Evolutionary conservation across 2,888 invertebrate genomes (phyloP).

Genomic region (Agonopterix alstromeriana): DNA sequence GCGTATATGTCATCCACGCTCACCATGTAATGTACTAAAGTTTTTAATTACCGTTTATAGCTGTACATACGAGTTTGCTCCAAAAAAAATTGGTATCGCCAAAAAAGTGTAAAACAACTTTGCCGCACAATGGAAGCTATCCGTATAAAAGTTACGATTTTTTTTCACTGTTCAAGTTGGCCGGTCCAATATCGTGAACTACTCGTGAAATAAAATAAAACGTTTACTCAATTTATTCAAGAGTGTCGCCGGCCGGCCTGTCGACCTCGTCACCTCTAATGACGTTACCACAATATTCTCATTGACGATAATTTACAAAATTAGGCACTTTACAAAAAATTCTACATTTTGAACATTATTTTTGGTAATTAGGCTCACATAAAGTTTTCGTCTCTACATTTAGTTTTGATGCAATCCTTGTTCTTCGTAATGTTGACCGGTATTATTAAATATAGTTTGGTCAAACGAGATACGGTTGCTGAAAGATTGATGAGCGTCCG

Average conservation of each 20-base stretch:
- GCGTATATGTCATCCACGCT: slow-evolving; percentile 45
- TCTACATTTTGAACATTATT: too few species aligned
- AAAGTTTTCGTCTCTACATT: too few species aligned
- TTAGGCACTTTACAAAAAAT: slow-evolving; percentile 5
- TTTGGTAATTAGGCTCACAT: too few species aligned
- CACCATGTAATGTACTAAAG: slow-evolving; percentile 24
- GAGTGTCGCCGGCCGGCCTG: neutral
- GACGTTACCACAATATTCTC: slow-evolving; percentile 20
- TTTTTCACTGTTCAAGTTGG: neutral
- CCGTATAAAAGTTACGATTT: too few species aligned
- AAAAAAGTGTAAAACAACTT: too few species aligned
- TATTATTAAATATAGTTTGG: too few species aligned
- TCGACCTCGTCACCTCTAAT: slow-evolving; percentile 4
- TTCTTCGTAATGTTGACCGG: too few species aligned
- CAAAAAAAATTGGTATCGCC: too few species aligned
- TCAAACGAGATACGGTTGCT: neutral
- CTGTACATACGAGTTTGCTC: too few species aligned
- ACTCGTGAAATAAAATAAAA: slow-evolving; percentile 8
- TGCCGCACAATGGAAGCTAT: too few species aligned
- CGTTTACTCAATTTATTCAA: slow-evolving; percentile 10
- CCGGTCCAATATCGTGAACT: neutral
- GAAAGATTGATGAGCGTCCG: slow-evolving; percentile 41
- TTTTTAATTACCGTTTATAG: neutral
- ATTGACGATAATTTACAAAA: slow-evolving; percentile 25
- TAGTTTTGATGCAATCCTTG: too few species aligned